Conservation (phyloP, 2,888 invertebrate genomes). For the Belgica antarctica region DNA sequence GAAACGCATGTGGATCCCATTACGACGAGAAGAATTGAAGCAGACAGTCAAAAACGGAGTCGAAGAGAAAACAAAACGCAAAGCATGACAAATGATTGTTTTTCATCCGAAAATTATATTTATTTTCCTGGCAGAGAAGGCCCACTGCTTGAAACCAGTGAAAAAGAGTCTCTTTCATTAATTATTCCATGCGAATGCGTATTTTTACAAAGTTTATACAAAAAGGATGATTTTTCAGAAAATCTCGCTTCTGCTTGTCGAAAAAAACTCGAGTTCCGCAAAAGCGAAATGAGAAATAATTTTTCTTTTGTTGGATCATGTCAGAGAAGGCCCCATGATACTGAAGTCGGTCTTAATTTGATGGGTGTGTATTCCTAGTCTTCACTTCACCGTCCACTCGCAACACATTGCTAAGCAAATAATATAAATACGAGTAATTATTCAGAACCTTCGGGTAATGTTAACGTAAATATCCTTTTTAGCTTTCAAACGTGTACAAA, state of each 20-base stretch:
- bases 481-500: background rate
- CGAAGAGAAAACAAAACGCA: conserved; percentile 10
- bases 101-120: conserved; percentile 35
- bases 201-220: background rate
- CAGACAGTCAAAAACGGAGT: background rate
- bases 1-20: background rate
- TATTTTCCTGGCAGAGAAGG: background rate
- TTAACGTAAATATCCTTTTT: conserved; percentile 18
- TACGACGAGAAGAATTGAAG: background rate
- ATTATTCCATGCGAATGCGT: conserved; percentile 35
- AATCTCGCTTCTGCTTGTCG: background rate
- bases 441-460: conserved; percentile 33
- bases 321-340: background rate
- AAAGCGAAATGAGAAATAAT: conserved; percentile 41
- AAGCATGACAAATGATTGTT: conserved; percentile 44
- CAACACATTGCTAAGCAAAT: conserved; percentile 37
- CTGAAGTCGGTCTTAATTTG: conserved; percentile 40
- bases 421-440: conserved; percentile 44
- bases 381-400: background rate
- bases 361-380: conserved; percentile 22
- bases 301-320: conserved; percentile 42
- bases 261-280: background rate
- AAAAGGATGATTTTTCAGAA: conserved; percentile 32
- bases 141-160: background rate
- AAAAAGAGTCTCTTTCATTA: conserved; percentile 36